Evolutionary conservation across 2,797 vertebrate genomes (phyloP), one percentile per base, ranked within the genome.

Genomic region (Molothrus ater): DNA sequence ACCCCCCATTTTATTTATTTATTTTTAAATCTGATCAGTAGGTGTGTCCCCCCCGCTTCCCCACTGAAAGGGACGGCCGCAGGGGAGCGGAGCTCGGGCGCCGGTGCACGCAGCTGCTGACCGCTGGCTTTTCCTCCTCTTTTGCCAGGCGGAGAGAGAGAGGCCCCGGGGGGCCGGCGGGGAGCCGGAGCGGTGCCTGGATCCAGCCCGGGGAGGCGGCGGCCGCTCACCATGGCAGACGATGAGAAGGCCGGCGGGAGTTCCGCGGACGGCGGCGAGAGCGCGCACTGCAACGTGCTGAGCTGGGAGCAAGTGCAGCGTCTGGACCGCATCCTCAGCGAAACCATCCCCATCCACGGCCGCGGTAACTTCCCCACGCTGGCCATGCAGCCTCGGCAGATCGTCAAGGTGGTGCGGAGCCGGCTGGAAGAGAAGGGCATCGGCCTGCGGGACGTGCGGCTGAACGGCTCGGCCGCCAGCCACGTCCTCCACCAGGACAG

Each of bases 231-330:
- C 91, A 99, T 99, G 99, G 99, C 99, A 82, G 99, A 99, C 93
- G 98, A 98, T 95, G 98, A 98, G 88, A 98, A 97, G 56, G 94
- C 94, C 59, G 53, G 91, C 57, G 95, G 74, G 85, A 69, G 82
- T 73, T 90, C 81, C 64, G 96, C 71, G 92, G 96, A 96, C 38
- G 96, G 96, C 74, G 92, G 97, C 91, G 97, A 96, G 57, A 97
- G 96, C 95, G 98, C 97, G 76, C 98, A 98, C 92, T 98, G 98
- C 60, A 99, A 99, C 88, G 99, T 99, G 80, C 98, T 99, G 84
- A 98, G 89, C 98, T 99, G 99, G 99, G 99, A 99, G 97, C 99
- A 99, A 98, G 99, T 99, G 98, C 99, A 99, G 98, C 98, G 99
- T 13, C 97, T 99, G 97, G 99, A 99, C 97, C 97, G 98, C 92